These are phyloP conservation scores for Tortricodes alternella DNA, from an alignment of 2,888 invertebrate genomes.

Conservation along the genomic window DNA sequence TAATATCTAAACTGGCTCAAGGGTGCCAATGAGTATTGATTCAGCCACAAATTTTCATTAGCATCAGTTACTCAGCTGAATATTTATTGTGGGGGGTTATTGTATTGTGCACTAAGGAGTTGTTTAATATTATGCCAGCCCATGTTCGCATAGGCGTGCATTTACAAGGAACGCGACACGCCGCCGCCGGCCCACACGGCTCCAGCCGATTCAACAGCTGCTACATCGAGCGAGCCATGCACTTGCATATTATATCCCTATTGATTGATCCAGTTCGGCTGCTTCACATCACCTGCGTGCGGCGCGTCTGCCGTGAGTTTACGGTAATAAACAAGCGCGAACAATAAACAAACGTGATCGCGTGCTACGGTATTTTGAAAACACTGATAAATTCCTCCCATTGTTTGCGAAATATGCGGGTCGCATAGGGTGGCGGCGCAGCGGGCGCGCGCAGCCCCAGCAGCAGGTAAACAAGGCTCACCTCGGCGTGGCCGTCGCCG, in stretches of 20 bases:
- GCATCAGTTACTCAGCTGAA: slow-evolving; percentile 11
- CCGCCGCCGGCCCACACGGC: slow-evolving; percentile 32
- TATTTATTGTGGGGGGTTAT: slow-evolving; percentile 32
- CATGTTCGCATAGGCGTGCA: slow-evolving; percentile 37
- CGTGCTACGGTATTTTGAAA: slow-evolving; percentile 12
- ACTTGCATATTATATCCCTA: background rate
- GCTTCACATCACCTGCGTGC: background rate
- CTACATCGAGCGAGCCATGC: background rate
- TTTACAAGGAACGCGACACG: slow-evolving; percentile 34
- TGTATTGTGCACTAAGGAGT: slow-evolving; percentile 38
- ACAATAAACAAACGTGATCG: slow-evolving; percentile 19
- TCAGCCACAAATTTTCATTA: slow-evolving; percentile 12
- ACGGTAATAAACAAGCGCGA: background rate
- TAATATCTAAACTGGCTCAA: slow-evolving; percentile 17
- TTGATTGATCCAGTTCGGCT: background rate
- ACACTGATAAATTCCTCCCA: slow-evolving; percentile 10
- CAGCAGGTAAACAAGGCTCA: slow-evolving; percentile 53
- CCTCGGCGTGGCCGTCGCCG: slow-evolving; percentile 86
- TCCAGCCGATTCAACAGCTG: slow-evolving; percentile 2
- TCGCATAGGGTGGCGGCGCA: background rate
- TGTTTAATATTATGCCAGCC: slow-evolving; percentile 16
- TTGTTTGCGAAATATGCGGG: slow-evolving; percentile 9
- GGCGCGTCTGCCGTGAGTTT: background rate
- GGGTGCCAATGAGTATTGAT: slow-evolving; percentile 18
- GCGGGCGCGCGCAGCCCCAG: slow-evolving; percentile 38